A percentile compares a stretch with the other conserved stretches of the same genome.
phyloP scores from a whole-genome alignment of 2,888 invertebrate species.

The Stictocephala bisonia region DNA sequence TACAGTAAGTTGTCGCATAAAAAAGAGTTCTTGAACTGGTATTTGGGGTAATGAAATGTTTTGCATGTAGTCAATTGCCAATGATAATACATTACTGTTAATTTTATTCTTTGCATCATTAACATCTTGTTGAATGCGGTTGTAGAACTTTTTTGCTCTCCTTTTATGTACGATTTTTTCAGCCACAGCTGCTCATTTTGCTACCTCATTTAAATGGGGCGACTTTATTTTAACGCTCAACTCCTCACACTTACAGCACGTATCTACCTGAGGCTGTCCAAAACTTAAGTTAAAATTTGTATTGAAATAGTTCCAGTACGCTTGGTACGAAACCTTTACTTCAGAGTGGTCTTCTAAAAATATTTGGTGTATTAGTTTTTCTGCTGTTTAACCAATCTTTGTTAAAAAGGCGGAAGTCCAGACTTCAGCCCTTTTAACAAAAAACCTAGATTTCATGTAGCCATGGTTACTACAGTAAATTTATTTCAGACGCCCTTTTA shows the following conservation, averaged over 20 bases:
- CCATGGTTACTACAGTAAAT: no score
- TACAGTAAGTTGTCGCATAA: slow-evolving; percentile 52
- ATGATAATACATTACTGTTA: slow-evolving; percentile 47
- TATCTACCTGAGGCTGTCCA: slow-evolving; percentile 50
- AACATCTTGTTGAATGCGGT: slow-evolving; percentile 53
- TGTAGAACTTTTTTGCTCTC: slow-evolving; percentile 56
- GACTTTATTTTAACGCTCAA: slow-evolving; percentile 49
- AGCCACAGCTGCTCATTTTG: slow-evolving; percentile 55
- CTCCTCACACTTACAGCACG: slow-evolving; percentile 48
- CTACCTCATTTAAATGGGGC: slow-evolving; percentile 49
- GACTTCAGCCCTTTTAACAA: no score
- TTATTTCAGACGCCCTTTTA: no score
- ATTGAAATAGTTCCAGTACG: slow-evolving; percentile 51
- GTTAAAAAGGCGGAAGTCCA: no score
- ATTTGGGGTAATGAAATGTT: slow-evolving; percentile 57
- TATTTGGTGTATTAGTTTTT: slow-evolving; percentile 8
- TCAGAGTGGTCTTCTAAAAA: not conserved
- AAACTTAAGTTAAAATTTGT: slow-evolving; percentile 51
- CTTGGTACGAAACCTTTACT: slow-evolving; percentile 49
- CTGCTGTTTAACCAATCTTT: no score
- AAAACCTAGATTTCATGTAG: no score
- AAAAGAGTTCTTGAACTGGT: slow-evolving; percentile 57
- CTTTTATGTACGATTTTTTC: slow-evolving; percentile 55
- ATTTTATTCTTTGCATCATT: slow-evolving; percentile 51
- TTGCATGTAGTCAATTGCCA: slow-evolving; percentile 60